Evolutionary conservation across 2,797 vertebrate species (phyloP), one percentile per base, ranked within the genome.

Genomic region (Chaetodon trifasciatus): DNA sequence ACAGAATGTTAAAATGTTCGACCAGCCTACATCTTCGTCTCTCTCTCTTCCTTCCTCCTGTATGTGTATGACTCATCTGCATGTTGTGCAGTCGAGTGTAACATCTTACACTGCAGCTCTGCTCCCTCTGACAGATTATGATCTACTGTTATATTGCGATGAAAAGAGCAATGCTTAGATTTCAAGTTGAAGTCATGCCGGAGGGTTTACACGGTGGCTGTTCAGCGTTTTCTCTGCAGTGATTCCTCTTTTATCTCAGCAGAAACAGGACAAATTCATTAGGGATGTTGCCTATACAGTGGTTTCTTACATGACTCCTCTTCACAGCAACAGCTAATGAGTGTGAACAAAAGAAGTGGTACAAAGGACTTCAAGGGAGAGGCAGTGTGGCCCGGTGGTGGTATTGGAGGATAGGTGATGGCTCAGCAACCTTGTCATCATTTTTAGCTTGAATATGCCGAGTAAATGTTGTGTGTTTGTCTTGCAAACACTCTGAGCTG

Each of bases 141-240:
- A 90, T 91, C 79, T 83, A 70, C 78, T 79, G 78, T 84, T 89
- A 63, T 78, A 76, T 69, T 87, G 86, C 78, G 88, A 84, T 88
- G 88, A 91, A 84, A 91, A 90, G 83, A 86, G 82, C 87, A 76
- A 70, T 82, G 90, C 89, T 88, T 88, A 73, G 84, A 94, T 92
- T 91, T 87, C 75, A 67, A 78, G 71, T 84, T 67, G 81, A 79
- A 83, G 89, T 79, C 79, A 52, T 73, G 76, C 89, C 76, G 79
- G 57, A 88, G 76, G 81, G 81, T 73, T 85, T 78, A 47, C 76
- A 81, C 83, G 78, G 67, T 82, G 82, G 77, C 86, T 88, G 84
- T 78, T 92, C 86, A 89, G 84, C 82, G 62, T 79, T 90, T 91
- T 79, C 79, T 78, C 84, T 69, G 58, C 37, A 89, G 80, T 69